A percentile compares a stretch with the other conserved stretches of the same genome.
phyloP scores from a whole-genome alignment of 35 echinoderm and acorn worm species.

The Apostichopus californicus region DNA sequence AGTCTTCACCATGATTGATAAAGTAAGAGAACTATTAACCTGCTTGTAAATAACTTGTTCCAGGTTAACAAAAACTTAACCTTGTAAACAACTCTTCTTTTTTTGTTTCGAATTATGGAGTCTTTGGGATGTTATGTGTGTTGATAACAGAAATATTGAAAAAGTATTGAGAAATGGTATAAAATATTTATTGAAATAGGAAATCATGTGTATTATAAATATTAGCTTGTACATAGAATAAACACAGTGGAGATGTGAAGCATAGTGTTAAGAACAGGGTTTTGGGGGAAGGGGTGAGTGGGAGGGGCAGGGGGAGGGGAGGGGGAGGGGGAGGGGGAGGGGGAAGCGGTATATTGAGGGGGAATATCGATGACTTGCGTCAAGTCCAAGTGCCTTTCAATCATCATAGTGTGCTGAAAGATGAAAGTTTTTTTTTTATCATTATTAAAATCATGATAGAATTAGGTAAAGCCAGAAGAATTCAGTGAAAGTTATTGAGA shows the following conservation, averaged over 20 bases:
- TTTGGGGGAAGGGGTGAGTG: too few relatives aligned
- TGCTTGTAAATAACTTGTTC: too few relatives aligned
- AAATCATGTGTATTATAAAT: conserved; percentile 16
- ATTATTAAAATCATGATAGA: not conserved
- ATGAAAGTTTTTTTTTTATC: not conserved
- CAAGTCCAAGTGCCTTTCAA: not conserved
- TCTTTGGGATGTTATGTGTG: conserved; percentile 26
- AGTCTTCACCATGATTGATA: too few relatives aligned
- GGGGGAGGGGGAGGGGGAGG: too few relatives aligned
- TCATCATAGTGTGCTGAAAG: not conserved
- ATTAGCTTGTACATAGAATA: not conserved
- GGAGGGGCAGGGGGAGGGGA: too few relatives aligned
- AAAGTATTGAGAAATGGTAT: conserved; percentile 12
- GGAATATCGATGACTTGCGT: not conserved
- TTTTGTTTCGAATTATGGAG: not conserved
- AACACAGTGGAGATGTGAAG: not conserved
- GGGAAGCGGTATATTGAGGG: not conserved
- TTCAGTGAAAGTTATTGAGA: not conserved
- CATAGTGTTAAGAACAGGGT: not conserved
- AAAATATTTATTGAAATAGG: conserved; percentile 31
- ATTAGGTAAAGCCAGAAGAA: not conserved
- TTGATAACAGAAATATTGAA: not conserved
- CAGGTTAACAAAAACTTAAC: not conserved
- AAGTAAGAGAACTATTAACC: too few relatives aligned
- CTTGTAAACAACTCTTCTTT: not conserved